These are phyloP conservation scores for Psittacus erithacus DNA, from an alignment of 2,113 vertebrate genomes.

Conservation along the genomic window DNA sequence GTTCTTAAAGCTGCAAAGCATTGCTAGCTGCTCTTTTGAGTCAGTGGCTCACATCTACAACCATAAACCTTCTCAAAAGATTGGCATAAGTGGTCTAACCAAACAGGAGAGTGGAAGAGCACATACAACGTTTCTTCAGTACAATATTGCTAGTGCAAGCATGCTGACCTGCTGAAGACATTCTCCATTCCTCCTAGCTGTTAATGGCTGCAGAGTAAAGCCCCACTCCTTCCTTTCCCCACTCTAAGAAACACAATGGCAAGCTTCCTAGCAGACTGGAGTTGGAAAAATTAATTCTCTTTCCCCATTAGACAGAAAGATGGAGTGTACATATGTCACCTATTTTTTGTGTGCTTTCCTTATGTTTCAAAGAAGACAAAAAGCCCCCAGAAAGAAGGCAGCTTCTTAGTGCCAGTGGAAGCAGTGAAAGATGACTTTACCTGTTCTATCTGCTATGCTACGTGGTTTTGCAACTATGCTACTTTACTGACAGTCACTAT, in stretches of 20 bases:
- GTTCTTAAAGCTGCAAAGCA: constrained; percentile 64
- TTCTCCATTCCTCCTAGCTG: background rate
- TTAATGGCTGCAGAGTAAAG: background rate
- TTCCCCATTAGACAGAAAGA: background rate
- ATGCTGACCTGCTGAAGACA: constrained; percentile 2
- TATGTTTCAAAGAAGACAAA: background rate
- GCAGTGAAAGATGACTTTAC: background rate
- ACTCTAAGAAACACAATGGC: background rate
- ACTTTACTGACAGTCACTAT: background rate
- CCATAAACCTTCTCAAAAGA: background rate
- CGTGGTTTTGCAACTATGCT: background rate
- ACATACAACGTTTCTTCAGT: background rate
- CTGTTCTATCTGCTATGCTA: background rate
- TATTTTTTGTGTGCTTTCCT: background rate
- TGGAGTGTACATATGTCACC: background rate
- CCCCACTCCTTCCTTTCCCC: background rate
- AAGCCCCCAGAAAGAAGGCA: background rate
- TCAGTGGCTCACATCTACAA: background rate
- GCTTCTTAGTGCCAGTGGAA: background rate
- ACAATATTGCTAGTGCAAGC: background rate
- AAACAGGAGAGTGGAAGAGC: background rate
- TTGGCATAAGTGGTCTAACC: background rate
- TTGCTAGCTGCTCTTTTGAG: constrained; percentile 7
- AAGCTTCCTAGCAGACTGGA: background rate
- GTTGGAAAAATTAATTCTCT: background rate